phyloP scores from a whole-genome alignment of 2,113 vertebrate genomes.

The Heterotis niloticus region DNA sequence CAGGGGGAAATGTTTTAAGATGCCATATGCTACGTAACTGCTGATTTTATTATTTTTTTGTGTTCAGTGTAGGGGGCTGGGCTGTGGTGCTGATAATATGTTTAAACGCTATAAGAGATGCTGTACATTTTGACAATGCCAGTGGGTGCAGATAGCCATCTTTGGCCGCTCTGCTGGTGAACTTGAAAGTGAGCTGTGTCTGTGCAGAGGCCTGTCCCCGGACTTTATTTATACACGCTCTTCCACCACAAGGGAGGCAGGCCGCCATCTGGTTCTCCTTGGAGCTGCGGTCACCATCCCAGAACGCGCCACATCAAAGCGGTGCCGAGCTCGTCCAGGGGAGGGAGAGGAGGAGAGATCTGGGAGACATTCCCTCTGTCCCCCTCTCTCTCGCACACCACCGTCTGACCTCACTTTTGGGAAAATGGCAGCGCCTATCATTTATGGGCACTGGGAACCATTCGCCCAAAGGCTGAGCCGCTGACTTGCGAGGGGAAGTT shows the following conservation, averaged over 20 bases:
- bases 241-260: conserved; percentile 49
- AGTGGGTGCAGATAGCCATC: background rate
- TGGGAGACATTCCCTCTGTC: conserved; percentile 48
- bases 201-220: conserved; percentile 35
- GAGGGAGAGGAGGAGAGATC: conserved; percentile 48
- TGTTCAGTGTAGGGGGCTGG: background rate
- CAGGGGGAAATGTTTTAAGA: background rate
- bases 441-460: conserved; percentile 46
- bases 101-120: background rate
- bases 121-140: background rate
- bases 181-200: conserved; percentile 43
- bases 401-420: conserved; percentile 57
- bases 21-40: too few relatives aligned
- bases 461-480: conserved; percentile 46
- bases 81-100: background rate
- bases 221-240: conserved; percentile 38
- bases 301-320: conserved; percentile 68
- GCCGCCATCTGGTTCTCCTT: conserved; percentile 63
- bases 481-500: conserved; percentile 43
- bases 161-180: conserved; percentile 23
- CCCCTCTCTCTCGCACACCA: conserved; percentile 9
- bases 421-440: conserved; percentile 50
- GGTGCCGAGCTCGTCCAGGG: conserved; percentile 44
- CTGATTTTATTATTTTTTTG: too few relatives aligned
- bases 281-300: conserved; percentile 59